Base-by-base conservation (phyloP, 2,888 invertebrate species). In the Cepaea hortensis region DNA sequence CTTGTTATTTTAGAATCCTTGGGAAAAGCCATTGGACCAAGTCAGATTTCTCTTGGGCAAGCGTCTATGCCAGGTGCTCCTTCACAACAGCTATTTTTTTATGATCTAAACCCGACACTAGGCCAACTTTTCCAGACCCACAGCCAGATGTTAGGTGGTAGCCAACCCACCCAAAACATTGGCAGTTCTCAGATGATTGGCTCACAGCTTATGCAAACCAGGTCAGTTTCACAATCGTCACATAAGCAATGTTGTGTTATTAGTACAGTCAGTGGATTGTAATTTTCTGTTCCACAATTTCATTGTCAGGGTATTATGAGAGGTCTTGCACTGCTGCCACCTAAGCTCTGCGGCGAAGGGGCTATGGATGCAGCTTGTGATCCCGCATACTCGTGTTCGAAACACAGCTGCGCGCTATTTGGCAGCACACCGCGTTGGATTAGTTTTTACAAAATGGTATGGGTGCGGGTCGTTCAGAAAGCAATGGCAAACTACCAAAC, bases 191-290 rank as follows among this genome's bases (percentile, higher is more conserved):
- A 96, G 94, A 94, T 96, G 92, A 95, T 96, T 81, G 96, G 96
- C 88, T 96, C 96, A 0, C 96, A 96, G 87, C 95, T 96, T 89
- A 95, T 96, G 85, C 96, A 96, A 89, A 92, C 93, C 61, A 95
- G 96, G 92, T 96, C 95, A 61, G 86, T 46, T 81, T 70, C 65
- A 18, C 83, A 55, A 13, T 11, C 62, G 35, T 73, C 65, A 11
- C 23, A 55, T 18, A 61, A n/a, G 9, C 4, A 11, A 4, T 35
- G 18, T 76, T 35, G 35, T 35, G 35, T 35, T 35, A 35, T 35
- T 35, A 35, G 35, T 35, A 35, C 35, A 35, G 35, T 35, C 0
- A 35, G 35, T 35, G 35, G 35, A 35, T 35, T 35, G 35, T 35
- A 35, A 35, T 35, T 35, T 35, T 35, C 35, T 35, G 35, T 35